Conservation (phyloP, 2,888 invertebrate species). For the Blomia tropicalis region DNA sequence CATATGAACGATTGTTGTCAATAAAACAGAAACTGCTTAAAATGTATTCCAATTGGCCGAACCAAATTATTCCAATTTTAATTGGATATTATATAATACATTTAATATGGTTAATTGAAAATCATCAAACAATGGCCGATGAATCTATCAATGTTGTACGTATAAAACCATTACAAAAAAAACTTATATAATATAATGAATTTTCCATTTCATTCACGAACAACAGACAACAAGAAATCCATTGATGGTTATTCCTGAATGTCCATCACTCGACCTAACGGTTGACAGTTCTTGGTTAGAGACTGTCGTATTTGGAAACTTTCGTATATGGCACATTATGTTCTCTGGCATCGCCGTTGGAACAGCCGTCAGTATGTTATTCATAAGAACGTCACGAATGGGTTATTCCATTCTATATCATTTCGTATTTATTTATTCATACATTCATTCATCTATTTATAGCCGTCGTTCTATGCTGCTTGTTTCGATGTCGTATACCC, state of each 20-base stretch:
- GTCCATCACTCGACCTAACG: neutral
- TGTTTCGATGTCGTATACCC: slow-evolving; percentile 74
- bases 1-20: too few species aligned
- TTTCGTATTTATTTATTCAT: neutral
- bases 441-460: slow-evolving; percentile 31
- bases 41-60: neutral
- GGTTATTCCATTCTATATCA: neutral
- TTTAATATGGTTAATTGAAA: neutral
- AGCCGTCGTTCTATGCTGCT: slow-evolving; percentile 76
- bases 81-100: neutral
- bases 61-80: neutral
- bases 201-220: too few species aligned
- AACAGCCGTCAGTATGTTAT: slow-evolving; percentile 45
- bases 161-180: too few species aligned
- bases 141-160: too few species aligned
- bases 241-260: neutral
- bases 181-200: too few species aligned
- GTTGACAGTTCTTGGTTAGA: slow-evolving; percentile 50
- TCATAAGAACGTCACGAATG: slow-evolving; percentile 27
- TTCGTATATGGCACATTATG: slow-evolving; percentile 65
- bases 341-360: slow-evolving; percentile 46
- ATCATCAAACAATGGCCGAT: neutral
- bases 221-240: too few species aligned
- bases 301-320: slow-evolving; percentile 47
- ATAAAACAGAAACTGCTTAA: too few species aligned